Conservation (phyloP, 2,888 invertebrate genomes). For the Serripes groenlandicus region DNA sequence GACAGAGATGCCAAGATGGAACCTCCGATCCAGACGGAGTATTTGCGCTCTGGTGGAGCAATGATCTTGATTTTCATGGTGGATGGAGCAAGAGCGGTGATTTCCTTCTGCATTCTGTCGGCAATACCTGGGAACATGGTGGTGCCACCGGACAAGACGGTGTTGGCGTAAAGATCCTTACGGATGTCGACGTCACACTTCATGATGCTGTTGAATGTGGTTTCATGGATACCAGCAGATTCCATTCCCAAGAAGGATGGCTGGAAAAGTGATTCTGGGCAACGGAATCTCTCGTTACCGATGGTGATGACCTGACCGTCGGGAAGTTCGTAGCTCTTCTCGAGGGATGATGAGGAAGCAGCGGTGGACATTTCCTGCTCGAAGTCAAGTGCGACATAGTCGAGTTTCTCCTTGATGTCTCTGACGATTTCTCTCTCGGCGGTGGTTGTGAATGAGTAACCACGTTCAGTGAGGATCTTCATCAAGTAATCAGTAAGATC, state of each 20-base stretch:
- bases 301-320: conserved; percentile 84
- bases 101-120: conserved; percentile 74
- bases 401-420: conserved; percentile 93
- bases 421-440: conserved; percentile 94
- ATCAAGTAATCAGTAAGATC: conserved; percentile 88
- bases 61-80: conserved; percentile 71
- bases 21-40: conserved; percentile 85
- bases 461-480: conserved; percentile 85
- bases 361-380: conserved; percentile 85
- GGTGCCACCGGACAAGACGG: conserved; percentile 75
- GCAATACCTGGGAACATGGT: conserved; percentile 79
- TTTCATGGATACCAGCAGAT: conserved; percentile 74
- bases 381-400: conserved; percentile 85
- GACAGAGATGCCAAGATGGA: conserved; percentile 67
- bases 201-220: conserved; percentile 67
- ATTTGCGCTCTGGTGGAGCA: conserved; percentile 70
- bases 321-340: conserved; percentile 82
- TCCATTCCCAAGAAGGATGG: conserved; percentile 80
- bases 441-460: conserved; percentile 86
- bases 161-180: conserved; percentile 68
- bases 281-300: conserved; percentile 83
- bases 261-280: conserved; percentile 81
- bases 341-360: conserved; percentile 82
- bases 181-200: conserved; percentile 66
- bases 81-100: conserved; percentile 70